phyloP scores from a whole-genome alignment of 2,113 vertebrate genomes.

The Callopanchax toddi region DNA sequence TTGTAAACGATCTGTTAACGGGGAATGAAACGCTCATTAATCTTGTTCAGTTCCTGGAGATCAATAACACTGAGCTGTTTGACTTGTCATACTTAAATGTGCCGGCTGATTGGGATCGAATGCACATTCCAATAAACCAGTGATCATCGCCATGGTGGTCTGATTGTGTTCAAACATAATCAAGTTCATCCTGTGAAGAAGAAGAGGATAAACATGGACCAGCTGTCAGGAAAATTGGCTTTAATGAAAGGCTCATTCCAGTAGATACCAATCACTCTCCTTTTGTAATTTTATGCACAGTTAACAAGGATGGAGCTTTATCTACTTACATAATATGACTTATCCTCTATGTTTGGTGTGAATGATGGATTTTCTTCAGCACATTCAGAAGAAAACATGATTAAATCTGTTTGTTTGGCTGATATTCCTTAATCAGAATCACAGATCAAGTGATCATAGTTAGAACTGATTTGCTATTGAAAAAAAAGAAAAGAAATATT shows the following conservation, averaged over 20 bases:
- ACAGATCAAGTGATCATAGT: no score
- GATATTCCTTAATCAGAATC: no score
- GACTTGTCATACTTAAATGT: slow-evolving; percentile 6
- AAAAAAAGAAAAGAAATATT: no score
- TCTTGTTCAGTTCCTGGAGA: not conserved
- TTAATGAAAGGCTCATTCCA: not conserved
- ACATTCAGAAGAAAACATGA: not conserved
- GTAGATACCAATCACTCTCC: no score
- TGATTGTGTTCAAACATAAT: not conserved
- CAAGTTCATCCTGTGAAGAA: not conserved
- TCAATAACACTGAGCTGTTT: not conserved
- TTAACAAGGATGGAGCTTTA: not conserved
- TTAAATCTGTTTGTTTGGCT: no score
- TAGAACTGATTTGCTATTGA: no score
- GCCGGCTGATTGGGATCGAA: not conserved
- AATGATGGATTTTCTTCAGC: not conserved
- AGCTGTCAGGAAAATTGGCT: not conserved
- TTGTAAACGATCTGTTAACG: not conserved
- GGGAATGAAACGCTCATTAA: not conserved
- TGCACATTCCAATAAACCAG: slow-evolving; percentile 5
- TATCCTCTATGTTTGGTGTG: not conserved
- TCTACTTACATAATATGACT: not conserved
- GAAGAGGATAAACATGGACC: not conserved
- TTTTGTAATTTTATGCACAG: no score
- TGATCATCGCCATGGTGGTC: not conserved